Evolutionary conservation across 2,888 invertebrate genomes (phyloP), one percentile per base, ranked within the genome.

Genomic region (Nomada flava): DNA sequence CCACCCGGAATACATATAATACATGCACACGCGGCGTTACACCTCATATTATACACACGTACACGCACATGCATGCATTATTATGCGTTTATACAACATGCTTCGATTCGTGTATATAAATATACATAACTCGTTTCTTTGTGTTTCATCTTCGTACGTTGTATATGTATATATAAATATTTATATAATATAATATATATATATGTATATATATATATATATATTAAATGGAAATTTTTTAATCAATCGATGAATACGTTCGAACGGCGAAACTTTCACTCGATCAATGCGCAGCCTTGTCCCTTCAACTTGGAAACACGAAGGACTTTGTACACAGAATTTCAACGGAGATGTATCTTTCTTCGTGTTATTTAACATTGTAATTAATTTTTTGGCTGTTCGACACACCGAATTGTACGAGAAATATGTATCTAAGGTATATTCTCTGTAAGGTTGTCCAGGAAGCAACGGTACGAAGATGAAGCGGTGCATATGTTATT

Each of bases 81-180:
- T 52, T 59, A 71, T 26, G 68, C 64, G 44, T 63, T 68, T 47
- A 63, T 62, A 60, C 69, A 29, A 76, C 64, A 72, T 47, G 52
- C 65, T 68, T 64, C 69, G 68, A 83, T 72, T 75, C 71, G 75
- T 72, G 82, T 82, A 82, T 79, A 84, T 82, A 84, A 74, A 76
- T 76, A 76, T 76, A 82, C 73, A 71, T 81, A 84, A 36, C 83
- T 85, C 71, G 79, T 82, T 87, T 87, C 73, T 76, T 74, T 71
- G 59, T 76, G 84, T 83, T 88, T 86, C 85, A 87, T 88, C 87
- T 88, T 86, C 79, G 84, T 87, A 78, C 83, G 70, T 60, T 70
- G 70, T 60, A 44, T 13, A 26, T 26, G 23, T 57, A 60, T 50
- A 53, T 2, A 18, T 0, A 36, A 67, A 36, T 67, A 52, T 67